Base-by-base conservation (phyloP, 2,888 invertebrate genomes). In the Athalia cordata region DNA sequence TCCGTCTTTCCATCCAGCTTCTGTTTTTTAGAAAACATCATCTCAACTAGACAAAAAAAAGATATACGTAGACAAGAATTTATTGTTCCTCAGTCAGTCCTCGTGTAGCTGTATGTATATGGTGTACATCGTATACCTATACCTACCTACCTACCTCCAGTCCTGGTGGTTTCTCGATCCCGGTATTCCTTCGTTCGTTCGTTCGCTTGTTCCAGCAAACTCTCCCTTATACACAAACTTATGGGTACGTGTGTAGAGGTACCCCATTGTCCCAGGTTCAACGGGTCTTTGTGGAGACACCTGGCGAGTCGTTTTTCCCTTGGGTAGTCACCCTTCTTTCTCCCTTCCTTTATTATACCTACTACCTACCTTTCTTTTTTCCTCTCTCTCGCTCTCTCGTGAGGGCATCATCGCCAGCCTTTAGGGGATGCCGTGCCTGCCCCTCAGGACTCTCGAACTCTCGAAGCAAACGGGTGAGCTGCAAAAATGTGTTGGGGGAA, bases 271-370 rank as follows among this genome's bases (percentile, higher is more conserved):
- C 82, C 82, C 77, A 77, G 67, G 78, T 77, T 84, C 83, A 85
- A 84, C 83, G 81, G 80, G 81, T 81, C 83, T 84, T 84, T 84
- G 85, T 82, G 76, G 79, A 49, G 79, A 79, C 81, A 82, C 82
- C 79, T 80, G 83, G 82, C 78, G 84, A 68, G 78, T 68, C 78
- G 61, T 15, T 47, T 45, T 72, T 59, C 72, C 72, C 50, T 11
- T 62, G 9, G 72, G 11, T 11, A 64, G 64, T 49, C 50, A 67
- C 67, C 68, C 68, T 68, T 55, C 29, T 55, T 15, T 50, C 52
- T 68, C n/a, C 55, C 62, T 72, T 77, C 64, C 55, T 57, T 70
- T 67, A 52, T 29, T 29, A 29, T 29, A 29, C 29, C 29, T 2
- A 29, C 29, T 55, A n/a, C 9, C 55, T 49, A 50, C 15, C 45